phyloP scores from a whole-genome alignment of 2,113 vertebrate genomes.

The Ageneiosus marmoratus region DNA sequence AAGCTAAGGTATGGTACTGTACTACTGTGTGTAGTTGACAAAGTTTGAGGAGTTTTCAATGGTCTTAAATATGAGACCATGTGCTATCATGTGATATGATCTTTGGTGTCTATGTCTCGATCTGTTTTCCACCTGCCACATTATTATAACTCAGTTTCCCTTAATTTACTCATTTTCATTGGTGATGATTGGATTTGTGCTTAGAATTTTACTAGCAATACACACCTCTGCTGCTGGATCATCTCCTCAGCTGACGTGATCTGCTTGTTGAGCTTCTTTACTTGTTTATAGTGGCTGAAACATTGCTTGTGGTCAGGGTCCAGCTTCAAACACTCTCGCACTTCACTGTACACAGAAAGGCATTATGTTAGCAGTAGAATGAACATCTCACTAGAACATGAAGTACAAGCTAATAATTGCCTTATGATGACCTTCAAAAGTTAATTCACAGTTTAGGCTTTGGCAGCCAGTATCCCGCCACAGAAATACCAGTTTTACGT shows the following conservation, averaged over 20 bases:
- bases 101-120: neutral
- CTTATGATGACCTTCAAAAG: neutral
- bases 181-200: neutral
- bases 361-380: neutral
- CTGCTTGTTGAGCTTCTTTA: conserved; percentile 96
- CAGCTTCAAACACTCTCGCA: conserved; percentile 95
- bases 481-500: neutral
- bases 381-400: neutral
- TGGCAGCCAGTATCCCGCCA: neutral
- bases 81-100: neutral
- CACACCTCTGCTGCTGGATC: conserved; percentile 87
- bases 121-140: neutral
- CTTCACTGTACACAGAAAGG: conserved; percentile 77
- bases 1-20: neutral
- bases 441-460: neutral
- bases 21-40: neutral
- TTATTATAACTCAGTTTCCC: neutral
- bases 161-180: neutral
- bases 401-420: neutral
- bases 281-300: conserved; percentile 94
- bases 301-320: conserved; percentile 96
- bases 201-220: neutral
- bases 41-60: neutral
- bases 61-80: neutral
- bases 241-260: conserved; percentile 88